Conservation (phyloP, 1,140 invertebrate species). For the Cyphomyrmex costatus region DNA sequence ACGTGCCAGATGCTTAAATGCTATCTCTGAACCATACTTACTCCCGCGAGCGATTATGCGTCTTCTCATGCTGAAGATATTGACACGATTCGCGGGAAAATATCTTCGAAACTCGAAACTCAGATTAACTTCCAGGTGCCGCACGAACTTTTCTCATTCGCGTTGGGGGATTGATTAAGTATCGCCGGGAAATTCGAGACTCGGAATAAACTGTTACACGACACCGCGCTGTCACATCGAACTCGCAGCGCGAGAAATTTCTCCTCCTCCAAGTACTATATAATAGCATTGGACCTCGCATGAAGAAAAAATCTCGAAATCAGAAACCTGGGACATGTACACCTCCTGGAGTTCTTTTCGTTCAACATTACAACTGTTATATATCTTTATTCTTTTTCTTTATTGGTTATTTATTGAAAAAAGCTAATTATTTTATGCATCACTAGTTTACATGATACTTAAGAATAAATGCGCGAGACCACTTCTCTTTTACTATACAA, state of each 20-base stretch:
- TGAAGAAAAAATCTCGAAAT: conserved; percentile 73
- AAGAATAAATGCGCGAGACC: not conserved
- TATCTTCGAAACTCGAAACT: conserved; percentile 52
- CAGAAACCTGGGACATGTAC: conserved; percentile 81
- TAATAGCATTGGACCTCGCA: conserved; percentile 66
- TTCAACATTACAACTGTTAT: conserved; percentile 62
- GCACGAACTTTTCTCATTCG: conserved; percentile 54
- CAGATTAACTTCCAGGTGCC: conserved; percentile 44
- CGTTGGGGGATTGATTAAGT: conserved; percentile 81
- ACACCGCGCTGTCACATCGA: conserved; percentile 70
- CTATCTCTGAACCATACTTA: conserved; percentile 45
- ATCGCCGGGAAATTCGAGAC: conserved; percentile 80
- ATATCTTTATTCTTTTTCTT: conserved; percentile 65
- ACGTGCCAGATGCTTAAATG: conserved; percentile 48
- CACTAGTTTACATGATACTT: not conserved
- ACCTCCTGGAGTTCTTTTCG: conserved; percentile 58
- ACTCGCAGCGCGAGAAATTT: conserved; percentile 31
- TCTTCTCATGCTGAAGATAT: conserved; percentile 9
- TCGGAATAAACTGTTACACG: conserved; percentile 83
- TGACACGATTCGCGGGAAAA: conserved; percentile 31
- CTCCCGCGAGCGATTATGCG: conserved; percentile 26
- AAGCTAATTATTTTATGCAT: too few relatives aligned
- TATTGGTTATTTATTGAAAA: not conserved
- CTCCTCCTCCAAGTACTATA: conserved; percentile 48
- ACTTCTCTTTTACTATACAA: not conserved